phyloP scores from a whole-genome alignment of 2,113 vertebrate genomes.

The Choloepus hoffmanni region DNA sequence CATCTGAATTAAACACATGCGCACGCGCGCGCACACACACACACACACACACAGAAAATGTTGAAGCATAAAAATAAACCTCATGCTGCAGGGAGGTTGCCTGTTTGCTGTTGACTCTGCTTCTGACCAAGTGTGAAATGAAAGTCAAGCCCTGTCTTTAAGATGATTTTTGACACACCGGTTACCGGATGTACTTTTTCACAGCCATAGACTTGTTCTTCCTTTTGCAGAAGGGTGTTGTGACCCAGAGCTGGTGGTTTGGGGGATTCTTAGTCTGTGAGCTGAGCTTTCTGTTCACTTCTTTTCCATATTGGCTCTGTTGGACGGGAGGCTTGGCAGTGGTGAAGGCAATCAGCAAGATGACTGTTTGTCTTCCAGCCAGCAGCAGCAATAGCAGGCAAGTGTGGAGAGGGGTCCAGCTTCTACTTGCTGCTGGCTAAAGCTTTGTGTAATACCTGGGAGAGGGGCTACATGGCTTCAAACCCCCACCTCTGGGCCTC shows the following conservation, averaged over 20 bases:
- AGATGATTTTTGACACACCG: slow-evolving; percentile 53
- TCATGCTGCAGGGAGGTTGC: slow-evolving; percentile 50
- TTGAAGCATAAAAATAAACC: slow-evolving; percentile 64
- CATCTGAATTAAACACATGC: slow-evolving; percentile 39
- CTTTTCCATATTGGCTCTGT: slow-evolving; percentile 66
- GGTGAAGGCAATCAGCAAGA: slow-evolving; percentile 64
- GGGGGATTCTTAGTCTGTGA: slow-evolving; percentile 30
- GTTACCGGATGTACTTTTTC: slow-evolving; percentile 4
- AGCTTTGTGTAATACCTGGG: not conserved
- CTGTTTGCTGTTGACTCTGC: slow-evolving; percentile 63
- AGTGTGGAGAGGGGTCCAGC: slow-evolving; percentile 16
- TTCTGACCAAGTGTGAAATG: slow-evolving; percentile 55
- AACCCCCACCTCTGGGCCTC: not conserved
- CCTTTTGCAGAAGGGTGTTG: not conserved
- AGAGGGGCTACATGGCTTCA: not conserved
- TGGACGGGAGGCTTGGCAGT: slow-evolving; percentile 70
- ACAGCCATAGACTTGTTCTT: not conserved
- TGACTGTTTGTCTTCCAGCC: slow-evolving; percentile 65
- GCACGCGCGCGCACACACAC: not conserved
- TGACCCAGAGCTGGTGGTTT: slow-evolving; percentile 36
- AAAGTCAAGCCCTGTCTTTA: slow-evolving; percentile 1
- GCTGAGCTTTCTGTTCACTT: slow-evolving; percentile 61
- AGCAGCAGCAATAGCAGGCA: slow-evolving; percentile 20
- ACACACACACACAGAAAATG: slow-evolving; percentile 32
- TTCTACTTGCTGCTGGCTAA: not conserved